These are phyloP conservation scores for Drosophila virilis DNA, from an alignment of 1,140 invertebrate genomes.

Conservation along the genomic window DNA sequence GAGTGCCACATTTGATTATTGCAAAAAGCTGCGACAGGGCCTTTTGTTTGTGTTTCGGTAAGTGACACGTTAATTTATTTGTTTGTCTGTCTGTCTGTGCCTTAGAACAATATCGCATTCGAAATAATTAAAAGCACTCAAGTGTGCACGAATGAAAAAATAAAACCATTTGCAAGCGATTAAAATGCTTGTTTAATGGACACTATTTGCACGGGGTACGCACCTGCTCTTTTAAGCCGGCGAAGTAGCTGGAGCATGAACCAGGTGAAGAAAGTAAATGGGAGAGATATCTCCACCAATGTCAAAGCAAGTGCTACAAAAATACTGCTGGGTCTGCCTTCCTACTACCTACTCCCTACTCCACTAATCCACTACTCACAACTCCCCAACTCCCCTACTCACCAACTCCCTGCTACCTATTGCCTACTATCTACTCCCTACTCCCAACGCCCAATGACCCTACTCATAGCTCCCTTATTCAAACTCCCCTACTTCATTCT, in stretches of 20 bases:
- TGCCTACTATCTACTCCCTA: too few relatives aligned
- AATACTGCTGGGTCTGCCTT: neutral
- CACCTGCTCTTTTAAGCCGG: slow-evolving; percentile 6
- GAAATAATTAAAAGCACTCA: slow-evolving; percentile 76
- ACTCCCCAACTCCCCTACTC: too few relatives aligned
- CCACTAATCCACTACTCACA: too few relatives aligned
- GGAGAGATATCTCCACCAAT: too few relatives aligned
- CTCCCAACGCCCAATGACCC: too few relatives aligned
- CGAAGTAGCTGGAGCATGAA: slow-evolving; percentile 30
- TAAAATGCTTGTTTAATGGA: slow-evolving; percentile 63
- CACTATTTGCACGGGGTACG: slow-evolving; percentile 15
- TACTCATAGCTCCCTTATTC: too few relatives aligned
- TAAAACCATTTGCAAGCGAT: slow-evolving; percentile 48
- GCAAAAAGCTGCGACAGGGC: slow-evolving; percentile 3
- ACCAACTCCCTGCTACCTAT: too few relatives aligned
- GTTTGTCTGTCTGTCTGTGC: slow-evolving; percentile 49
- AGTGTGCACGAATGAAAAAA: slow-evolving; percentile 49
- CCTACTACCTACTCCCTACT: too few relatives aligned
- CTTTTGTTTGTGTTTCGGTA: slow-evolving; percentile 41
- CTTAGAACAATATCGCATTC: slow-evolving; percentile 69
- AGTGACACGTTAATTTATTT: slow-evolving; percentile 81
- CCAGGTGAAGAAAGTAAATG: slow-evolving; percentile 10
- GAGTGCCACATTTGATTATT: slow-evolving; percentile 29
- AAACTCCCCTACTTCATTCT: too few relatives aligned
- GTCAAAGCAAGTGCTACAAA: neutral